Conservation (phyloP, 2,888 invertebrate genomes). For the Xanthia togata region DNA sequence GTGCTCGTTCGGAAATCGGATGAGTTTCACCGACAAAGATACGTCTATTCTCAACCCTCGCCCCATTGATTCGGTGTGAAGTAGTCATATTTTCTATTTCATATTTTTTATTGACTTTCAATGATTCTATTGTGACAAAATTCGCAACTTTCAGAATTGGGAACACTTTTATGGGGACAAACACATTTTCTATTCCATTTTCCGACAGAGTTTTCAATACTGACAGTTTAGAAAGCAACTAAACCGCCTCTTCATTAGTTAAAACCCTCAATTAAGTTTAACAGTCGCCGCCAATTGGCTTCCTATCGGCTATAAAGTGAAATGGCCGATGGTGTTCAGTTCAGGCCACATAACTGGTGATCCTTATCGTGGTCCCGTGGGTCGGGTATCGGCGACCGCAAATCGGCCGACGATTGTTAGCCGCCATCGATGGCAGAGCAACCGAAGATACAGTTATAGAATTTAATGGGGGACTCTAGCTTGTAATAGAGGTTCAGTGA, state of each 20-base stretch:
- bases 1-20: slow-evolving; percentile 86
- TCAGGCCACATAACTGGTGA: slow-evolving; percentile 59
- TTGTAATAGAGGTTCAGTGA: slow-evolving; percentile 37
- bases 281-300: slow-evolving; percentile 57
- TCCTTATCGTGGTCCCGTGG: slow-evolving; percentile 64
- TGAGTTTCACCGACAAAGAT: slow-evolving; percentile 80
- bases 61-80: slow-evolving; percentile 79
- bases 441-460: slow-evolving; percentile 47
- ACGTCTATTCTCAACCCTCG: slow-evolving; percentile 79
- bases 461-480: slow-evolving; percentile 38
- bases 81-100: slow-evolving; percentile 82
- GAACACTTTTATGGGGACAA: slow-evolving; percentile 6
- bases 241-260: slow-evolving; percentile 43
- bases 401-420: slow-evolving; percentile 68
- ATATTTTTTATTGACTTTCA: slow-evolving; percentile 83
- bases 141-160: slow-evolving; percentile 32
- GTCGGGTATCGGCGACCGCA: slow-evolving; percentile 68
- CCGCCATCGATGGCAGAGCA: slow-evolving; percentile 57
- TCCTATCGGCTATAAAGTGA: slow-evolving; percentile 63
- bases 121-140: slow-evolving; percentile 66
- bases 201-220: not conserved
- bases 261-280: slow-evolving; percentile 58
- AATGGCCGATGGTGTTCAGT: slow-evolving; percentile 54
- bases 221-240: slow-evolving; percentile 16
- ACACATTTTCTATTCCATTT: slow-evolving; percentile 4